Base-by-base conservation (phyloP, 1,140 invertebrate genomes). In the Mya arenaria region DNA sequence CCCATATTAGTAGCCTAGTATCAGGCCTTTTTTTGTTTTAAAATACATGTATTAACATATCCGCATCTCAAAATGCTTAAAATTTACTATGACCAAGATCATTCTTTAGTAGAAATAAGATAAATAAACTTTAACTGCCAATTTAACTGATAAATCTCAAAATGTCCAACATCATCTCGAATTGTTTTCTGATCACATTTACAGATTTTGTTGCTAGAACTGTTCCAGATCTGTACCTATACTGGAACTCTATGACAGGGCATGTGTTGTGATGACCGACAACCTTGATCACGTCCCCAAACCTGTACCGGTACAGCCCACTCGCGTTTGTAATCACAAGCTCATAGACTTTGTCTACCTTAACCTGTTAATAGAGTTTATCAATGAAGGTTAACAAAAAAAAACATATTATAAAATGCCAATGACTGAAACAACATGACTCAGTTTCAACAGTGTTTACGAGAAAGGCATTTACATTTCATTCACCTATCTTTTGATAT, bases 201-300 rank as follows among this genome's bases (percentile, higher is more conserved):
- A 10, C 2, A 4, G 19, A 4, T 52, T 2, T 52, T 52, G 17
- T n/a, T 17, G 19, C 19, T 52, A n/a, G 10, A 4, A 52, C 25
- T 1, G 17, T 52, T 23, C 19, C 17, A 30, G 19, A 8, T 25
- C 39, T 69, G 60, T 84, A 91, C 90, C 90, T 91, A 79, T 92
- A 92, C 68, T 87, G 84, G 60, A 92, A 91, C 66, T 92, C 91
- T 25, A 93, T 87, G 19, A 92, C 82, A 10, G 92, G 92, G 72
- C 87, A 91, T 39, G 91, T 82, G 63, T 92, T 89, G 68, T 91
- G 82, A 77, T 91, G 92, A 8, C 84, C 87, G 6, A 87, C 84
- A 10, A 93, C 88, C 62, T 90, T 89, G 23, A 93, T 87, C 28
- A 93, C 91, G 86, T 93, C 92, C 19, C 91, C 92, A 84, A 92